These are phyloP conservation scores for Limnephilus auricula DNA, from an alignment of 2,888 invertebrate genomes.

Conservation along the genomic window DNA sequence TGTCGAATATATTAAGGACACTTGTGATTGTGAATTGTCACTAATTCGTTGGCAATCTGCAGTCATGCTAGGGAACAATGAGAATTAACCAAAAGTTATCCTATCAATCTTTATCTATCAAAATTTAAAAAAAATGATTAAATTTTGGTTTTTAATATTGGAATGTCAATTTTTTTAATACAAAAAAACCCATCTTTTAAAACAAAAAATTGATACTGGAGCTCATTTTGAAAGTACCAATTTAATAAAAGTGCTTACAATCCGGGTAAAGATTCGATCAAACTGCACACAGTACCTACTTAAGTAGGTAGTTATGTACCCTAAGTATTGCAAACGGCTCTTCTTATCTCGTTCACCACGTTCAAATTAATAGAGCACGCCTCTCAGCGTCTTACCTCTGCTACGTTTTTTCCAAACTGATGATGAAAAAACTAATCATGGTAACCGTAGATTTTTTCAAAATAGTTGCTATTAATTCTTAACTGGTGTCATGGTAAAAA, in stretches of 20 bases:
- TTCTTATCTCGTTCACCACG: neutral
- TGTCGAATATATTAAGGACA: too few relatives aligned
- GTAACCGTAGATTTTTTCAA: neutral
- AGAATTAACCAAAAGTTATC: too few relatives aligned
- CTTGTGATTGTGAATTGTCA: too few relatives aligned
- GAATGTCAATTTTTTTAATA: too few relatives aligned
- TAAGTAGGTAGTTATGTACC: neutral
- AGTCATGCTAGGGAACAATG: too few relatives aligned
- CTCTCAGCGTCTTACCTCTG: neutral
- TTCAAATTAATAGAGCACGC: constrained; percentile 53
- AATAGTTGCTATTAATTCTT: too few relatives aligned
- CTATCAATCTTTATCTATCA: too few relatives aligned
- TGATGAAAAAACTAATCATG: neutral
- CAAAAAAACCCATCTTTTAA: too few relatives aligned
- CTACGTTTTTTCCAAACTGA: neutral
- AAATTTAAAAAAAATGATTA: too few relatives aligned
- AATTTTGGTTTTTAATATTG: too few relatives aligned
- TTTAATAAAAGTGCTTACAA: neutral
- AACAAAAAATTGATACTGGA: neutral
- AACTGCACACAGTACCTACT: neutral
- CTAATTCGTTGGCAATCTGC: too few relatives aligned
- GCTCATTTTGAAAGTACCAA: neutral
- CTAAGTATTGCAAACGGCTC: neutral
- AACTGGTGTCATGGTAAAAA: too few relatives aligned
- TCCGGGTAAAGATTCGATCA: neutral